phyloP scores from a whole-genome alignment of 2,888 invertebrate genomes.

The Kryphioiulus occultus region DNA sequence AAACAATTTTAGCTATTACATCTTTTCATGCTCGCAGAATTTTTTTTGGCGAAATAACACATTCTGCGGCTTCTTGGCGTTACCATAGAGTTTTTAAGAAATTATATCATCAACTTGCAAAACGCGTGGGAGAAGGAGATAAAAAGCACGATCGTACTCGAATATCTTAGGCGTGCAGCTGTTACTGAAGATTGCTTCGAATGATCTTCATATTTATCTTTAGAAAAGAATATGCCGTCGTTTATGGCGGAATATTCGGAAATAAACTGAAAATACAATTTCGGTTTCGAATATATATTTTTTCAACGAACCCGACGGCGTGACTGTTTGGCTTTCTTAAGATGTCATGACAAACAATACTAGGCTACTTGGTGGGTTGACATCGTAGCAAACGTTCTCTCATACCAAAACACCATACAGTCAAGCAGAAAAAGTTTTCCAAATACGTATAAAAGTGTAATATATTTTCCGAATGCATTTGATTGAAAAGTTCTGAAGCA shows the following conservation, averaged over 20 bases:
- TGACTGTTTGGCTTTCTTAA: neutral
- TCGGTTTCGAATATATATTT: neutral
- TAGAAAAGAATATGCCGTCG: neutral
- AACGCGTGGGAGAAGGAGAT: neutral
- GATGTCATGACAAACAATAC: neutral
- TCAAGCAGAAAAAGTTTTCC: no score
- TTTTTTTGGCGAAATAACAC: no score
- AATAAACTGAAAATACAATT: neutral
- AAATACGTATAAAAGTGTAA: no score
- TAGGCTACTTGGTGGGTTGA: no score
- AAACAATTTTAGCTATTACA: no score
- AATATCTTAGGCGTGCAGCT: neutral
- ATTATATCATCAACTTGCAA: neutral
- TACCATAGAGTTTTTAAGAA: neutral
- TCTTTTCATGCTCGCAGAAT: no score
- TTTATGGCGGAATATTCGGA: neutral
- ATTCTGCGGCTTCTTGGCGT: no score
- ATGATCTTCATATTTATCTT: neutral
- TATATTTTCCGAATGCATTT: no score
- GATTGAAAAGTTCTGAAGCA: no score
- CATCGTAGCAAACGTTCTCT: no score
- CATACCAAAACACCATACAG: no score
- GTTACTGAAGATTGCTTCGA: neutral
- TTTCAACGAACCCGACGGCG: neutral
- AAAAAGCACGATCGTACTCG: neutral